Evolutionary conservation across 2,888 invertebrate genomes (phyloP).

Genomic region (Acheta domesticus): DNA sequence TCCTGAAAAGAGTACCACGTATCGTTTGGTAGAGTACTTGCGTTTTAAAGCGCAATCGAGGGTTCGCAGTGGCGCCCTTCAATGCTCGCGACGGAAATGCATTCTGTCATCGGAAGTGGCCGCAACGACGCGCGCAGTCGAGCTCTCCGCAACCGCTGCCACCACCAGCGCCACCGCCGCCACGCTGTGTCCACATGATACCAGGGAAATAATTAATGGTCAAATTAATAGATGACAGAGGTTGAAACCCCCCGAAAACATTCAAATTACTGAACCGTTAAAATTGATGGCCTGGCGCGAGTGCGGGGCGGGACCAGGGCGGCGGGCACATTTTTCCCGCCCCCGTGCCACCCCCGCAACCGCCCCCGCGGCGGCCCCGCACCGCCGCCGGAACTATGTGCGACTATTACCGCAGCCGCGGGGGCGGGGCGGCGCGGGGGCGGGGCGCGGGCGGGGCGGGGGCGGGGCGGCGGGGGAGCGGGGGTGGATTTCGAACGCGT

Average conservation of each 20-base stretch:
- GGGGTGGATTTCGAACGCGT: conserved; percentile 18
- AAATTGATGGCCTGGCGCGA: conserved; percentile 9
- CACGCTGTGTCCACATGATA: conserved; percentile 9
- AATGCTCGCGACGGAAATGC: neutral
- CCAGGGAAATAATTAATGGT: conserved; percentile 18
- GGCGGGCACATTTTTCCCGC: conserved; percentile 1
- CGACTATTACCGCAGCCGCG: neutral
- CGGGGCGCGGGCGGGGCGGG: no score
- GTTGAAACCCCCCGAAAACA: conserved; percentile 12
- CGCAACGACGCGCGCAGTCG: neutral
- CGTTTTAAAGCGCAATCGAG: no score
- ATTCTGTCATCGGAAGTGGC: neutral
- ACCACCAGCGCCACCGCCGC: neutral
- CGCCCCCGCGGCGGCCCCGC: neutral
- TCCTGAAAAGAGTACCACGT: no score
- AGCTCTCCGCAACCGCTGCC: neutral
- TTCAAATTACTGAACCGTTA: conserved; percentile 18
- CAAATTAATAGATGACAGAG: conserved; percentile 18
- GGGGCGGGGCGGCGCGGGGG: no score
- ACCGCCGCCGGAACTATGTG: neutral
- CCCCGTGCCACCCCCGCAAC: neutral
- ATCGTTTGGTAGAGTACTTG: no score
- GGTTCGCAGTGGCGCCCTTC: neutral
- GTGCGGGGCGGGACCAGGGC: neutral
- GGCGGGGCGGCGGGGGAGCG: neutral